Percentiles rank a stretch among this genome's conserved stretches.
Evolutionary conservation across 2,113 vertebrate genomes (phyloP).

Genomic region (Cisticola juncidis): DNA sequence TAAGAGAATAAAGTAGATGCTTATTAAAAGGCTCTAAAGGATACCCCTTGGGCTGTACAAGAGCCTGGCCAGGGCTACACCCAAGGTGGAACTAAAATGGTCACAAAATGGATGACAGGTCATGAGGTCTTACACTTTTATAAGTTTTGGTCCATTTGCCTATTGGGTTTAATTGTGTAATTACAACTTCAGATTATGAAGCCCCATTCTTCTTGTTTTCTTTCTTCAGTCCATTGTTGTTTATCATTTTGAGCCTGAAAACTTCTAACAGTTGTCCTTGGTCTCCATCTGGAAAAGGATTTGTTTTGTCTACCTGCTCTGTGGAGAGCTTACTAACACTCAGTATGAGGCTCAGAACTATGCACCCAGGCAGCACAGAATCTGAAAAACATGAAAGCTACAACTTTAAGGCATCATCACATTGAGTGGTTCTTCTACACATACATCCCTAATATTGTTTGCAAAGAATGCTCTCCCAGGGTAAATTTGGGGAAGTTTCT

Average conservation of each 20-base stretch:
- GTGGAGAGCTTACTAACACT: not conserved
- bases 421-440: not conserved
- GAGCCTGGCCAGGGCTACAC: not conserved
- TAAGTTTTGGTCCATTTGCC: not conserved
- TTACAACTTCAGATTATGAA: not conserved
- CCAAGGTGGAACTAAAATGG: not conserved
- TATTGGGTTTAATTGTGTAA: not conserved
- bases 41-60: not conserved
- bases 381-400: not conserved
- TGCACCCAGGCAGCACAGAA: not conserved
- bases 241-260: not conserved
- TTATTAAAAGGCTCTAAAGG: not conserved
- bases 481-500: not conserved
- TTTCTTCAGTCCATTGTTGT: not conserved
- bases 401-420: not conserved
- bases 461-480: not conserved
- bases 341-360: not conserved
- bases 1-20: not conserved
- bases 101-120: not conserved
- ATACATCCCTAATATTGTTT: rapidly evolving
- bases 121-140: not conserved
- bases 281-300: not conserved
- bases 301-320: not conserved
- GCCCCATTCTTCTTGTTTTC: not conserved
- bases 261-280: not conserved